phyloP scores from a whole-genome alignment of 2,797 vertebrate genomes.

The Urosaurus nigricauda region DNA sequence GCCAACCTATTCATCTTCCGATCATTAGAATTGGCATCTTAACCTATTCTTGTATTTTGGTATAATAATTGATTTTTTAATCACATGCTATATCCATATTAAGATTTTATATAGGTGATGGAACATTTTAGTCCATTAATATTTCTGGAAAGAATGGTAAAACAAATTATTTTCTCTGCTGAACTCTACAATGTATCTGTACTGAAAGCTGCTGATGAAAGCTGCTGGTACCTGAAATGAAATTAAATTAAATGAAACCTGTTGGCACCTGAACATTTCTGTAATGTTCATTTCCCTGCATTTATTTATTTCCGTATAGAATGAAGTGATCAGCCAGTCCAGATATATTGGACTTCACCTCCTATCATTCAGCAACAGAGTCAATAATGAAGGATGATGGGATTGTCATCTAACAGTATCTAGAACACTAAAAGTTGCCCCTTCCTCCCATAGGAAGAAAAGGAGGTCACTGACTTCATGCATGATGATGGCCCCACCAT shows the following conservation, averaged over 20 bases:
- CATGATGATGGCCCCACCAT: background rate
- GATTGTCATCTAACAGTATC: too few species aligned
- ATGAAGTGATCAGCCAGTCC: too few species aligned
- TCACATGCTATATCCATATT: slow-evolving; percentile 44
- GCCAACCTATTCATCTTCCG: too few species aligned
- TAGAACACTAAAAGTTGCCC: too few species aligned
- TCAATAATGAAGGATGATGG: too few species aligned
- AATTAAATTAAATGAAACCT: too few species aligned
- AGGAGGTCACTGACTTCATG: background rate
- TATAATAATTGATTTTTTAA: slow-evolving; percentile 44
- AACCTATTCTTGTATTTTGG: slow-evolving; percentile 19
- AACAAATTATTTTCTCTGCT: background rate
- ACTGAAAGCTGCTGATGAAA: too few species aligned
- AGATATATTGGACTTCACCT: too few species aligned
- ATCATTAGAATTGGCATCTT: too few species aligned
- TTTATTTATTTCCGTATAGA: background rate
- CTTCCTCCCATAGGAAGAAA: background rate
- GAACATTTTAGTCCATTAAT: slow-evolving; percentile 29
- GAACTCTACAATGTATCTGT: background rate
- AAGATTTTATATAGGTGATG: slow-evolving; percentile 38
- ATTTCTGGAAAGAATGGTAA: slow-evolving; percentile 36
- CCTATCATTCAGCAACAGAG: too few species aligned
- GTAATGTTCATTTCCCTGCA: background rate
- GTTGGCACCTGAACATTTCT: background rate
- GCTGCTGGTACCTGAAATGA: too few species aligned